These are phyloP conservation scores for Drosophila kikkawai DNA, from an alignment of 1,140 invertebrate genomes.

Conservation along the genomic window DNA sequence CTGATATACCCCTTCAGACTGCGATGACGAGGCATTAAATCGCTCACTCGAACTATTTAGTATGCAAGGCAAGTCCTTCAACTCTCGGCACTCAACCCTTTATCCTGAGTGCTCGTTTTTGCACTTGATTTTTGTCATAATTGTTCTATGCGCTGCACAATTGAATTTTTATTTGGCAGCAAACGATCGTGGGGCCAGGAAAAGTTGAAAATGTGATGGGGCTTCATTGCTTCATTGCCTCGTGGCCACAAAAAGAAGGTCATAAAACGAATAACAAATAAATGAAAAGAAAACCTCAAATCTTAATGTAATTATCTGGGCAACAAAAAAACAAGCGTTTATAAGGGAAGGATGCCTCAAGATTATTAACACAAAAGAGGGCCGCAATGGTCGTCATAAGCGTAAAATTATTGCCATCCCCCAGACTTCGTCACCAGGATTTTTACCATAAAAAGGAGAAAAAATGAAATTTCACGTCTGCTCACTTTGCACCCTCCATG, in stretches of 20 bases:
- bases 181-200: slow-evolving; percentile 45
- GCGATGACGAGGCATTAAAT: background rate
- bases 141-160: slow-evolving; percentile 62
- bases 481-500: slow-evolving; percentile 62
- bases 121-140: slow-evolving; percentile 64
- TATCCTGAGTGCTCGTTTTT: slow-evolving; percentile 35
- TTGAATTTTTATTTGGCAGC: slow-evolving; percentile 66
- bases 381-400: slow-evolving; percentile 60
- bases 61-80: slow-evolving; percentile 64
- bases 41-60: slow-evolving; percentile 52
- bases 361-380: slow-evolving; percentile 78
- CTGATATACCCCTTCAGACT: background rate
- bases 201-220: slow-evolving; percentile 31
- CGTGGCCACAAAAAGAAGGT: slow-evolving; percentile 40
- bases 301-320: slow-evolving; percentile 71
- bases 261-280: slow-evolving; percentile 31
- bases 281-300: slow-evolving; percentile 54
- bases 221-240: slow-evolving; percentile 29
- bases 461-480: slow-evolving; percentile 39
- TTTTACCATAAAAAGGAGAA: slow-evolving; percentile 53
- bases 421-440: slow-evolving; percentile 14
- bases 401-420: slow-evolving; percentile 70
- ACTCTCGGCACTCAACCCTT: slow-evolving; percentile 50
- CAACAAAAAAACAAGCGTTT: slow-evolving; percentile 50
- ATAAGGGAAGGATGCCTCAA: slow-evolving; percentile 61